A percentile compares a stretch with the other conserved stretches of the same genome.
Evolutionary conservation across 1,140 invertebrate species (phyloP).

Genomic region (Ips nitidus): DNA sequence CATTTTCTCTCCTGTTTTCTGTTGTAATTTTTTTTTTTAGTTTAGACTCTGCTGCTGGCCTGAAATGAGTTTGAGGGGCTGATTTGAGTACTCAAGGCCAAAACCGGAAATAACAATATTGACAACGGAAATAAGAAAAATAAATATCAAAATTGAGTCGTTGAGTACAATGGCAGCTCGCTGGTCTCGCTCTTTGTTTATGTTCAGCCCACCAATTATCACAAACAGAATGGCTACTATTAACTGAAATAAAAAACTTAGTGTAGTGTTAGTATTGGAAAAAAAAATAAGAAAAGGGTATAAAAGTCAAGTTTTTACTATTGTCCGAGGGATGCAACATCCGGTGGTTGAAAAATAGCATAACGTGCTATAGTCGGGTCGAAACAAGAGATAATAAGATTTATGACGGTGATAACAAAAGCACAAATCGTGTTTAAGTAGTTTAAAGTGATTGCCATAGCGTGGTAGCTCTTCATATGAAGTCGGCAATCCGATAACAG

Average conservation of each 20-base stretch:
- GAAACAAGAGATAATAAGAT: slow-evolving; percentile 78
- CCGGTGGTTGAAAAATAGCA: slow-evolving; percentile 51
- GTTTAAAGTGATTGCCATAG: slow-evolving; percentile 69
- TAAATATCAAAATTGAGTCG: slow-evolving; percentile 74
- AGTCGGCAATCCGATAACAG: slow-evolving; percentile 73
- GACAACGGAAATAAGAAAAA: slow-evolving; percentile 76
- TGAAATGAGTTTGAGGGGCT: slow-evolving; percentile 55
- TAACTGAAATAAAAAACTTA: slow-evolving; percentile 58
- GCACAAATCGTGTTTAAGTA: slow-evolving; percentile 69
- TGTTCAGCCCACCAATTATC: slow-evolving; percentile 75
- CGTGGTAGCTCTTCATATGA: slow-evolving; percentile 66
- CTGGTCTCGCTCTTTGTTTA: slow-evolving; percentile 72
- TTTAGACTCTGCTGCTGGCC: neutral
- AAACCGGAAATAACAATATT: slow-evolving; percentile 82
- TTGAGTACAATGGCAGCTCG: slow-evolving; percentile 72
- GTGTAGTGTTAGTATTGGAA: slow-evolving; percentile 6
- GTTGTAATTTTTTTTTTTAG: neutral
- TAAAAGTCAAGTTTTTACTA: neutral
- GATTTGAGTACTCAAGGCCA: slow-evolving; percentile 74
- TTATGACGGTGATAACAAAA: slow-evolving; percentile 73
- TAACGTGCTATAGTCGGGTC: slow-evolving; percentile 65
- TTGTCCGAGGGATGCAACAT: slow-evolving; percentile 29
- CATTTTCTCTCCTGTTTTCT: slow-evolving; percentile 27
- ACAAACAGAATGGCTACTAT: slow-evolving; percentile 77
- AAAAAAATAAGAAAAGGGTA: neutral